Conservation (phyloP, 2,797 vertebrate genomes). For the Acrocephalus scirpaceus region DNA sequence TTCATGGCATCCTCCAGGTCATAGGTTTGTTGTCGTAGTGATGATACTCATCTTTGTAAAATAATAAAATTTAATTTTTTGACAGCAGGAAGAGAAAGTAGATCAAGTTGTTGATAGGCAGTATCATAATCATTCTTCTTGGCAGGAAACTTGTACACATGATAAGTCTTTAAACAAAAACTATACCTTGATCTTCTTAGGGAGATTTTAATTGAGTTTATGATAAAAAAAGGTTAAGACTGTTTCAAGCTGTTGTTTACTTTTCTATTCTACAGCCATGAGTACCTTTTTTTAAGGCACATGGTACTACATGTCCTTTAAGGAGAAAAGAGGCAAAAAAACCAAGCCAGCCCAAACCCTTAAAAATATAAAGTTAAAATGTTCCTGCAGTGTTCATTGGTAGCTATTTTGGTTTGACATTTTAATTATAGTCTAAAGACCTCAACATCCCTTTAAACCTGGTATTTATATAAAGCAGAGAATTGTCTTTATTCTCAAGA, state of each 20-base stretch:
- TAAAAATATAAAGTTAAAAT: neutral
- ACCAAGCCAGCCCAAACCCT: neutral
- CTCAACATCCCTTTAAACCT: neutral
- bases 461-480: neutral
- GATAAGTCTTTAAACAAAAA: neutral
- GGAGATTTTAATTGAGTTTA: constrained; percentile 1
- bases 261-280: neutral
- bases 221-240: neutral
- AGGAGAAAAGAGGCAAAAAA: neutral
- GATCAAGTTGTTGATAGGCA: constrained; percentile 50
- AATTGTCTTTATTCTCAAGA: neutral
- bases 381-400: neutral
- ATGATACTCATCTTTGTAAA: constrained; percentile 30
- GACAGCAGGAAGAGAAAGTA: constrained; percentile 57
- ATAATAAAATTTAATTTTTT: constrained; percentile 32
- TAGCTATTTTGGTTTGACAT: neutral
- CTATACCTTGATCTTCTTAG: neutral
- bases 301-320: neutral
- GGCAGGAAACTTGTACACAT: constrained; percentile 14
- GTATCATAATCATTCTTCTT: neutral
- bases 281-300: neutral
- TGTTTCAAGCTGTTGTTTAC: constrained; percentile 17
- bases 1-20: neutral
- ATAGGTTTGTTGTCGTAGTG: constrained; percentile 36
- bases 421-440: neutral